Base-by-base conservation (phyloP, 2,888 invertebrate genomes). In the Nomada fabriciana region DNA sequence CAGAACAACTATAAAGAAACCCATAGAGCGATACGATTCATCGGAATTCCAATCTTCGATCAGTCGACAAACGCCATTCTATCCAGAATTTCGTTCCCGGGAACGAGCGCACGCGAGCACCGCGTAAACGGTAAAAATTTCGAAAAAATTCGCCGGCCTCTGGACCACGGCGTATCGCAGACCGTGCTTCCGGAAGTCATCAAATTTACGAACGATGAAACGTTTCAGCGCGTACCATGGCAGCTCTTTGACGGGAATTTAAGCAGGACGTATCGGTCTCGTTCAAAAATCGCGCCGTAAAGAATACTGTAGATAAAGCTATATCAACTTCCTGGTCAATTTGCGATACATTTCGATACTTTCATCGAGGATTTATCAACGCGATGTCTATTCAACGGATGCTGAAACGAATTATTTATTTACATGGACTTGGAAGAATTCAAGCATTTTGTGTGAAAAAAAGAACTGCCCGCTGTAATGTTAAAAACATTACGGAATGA, bases 141-240 rank as follows among this genome's bases (percentile, higher is more conserved):
- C 76, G 42, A 53, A 47, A 76, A 50, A 69, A 69, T 76, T 57
- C 78, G 50, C 63, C n/a, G 52, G 20, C 65, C 29, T 52, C 42
- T n/a, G 42, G 64, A 59, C 23, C 61, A 61, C 53, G 18, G 43
- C 29, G 47, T 76, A 64, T 64, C 52, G 52, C 29, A 42, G 15
- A 20, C 59, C 69, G 64, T 61, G 65, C 67, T 50, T 43, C 47
- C 61, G 53, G 53, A 57, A 67, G 67, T 77, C 71, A 71, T 80
- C 67, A 61, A 77, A 80, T 80, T 80, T 77, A 77, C 71, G 67
- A 29, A 67, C 76, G 70, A 77, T 36, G 42, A 63, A 77, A 59
- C 50, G 61, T 72, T 77, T 67, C 55, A 20, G 20, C 55, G 65
- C 25, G 61, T 36, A 59, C 65, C 65, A 47, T 61, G 50, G n/a